Base-by-base conservation (phyloP, 2,888 invertebrate genomes). In the Phalera bucephala region DNA sequence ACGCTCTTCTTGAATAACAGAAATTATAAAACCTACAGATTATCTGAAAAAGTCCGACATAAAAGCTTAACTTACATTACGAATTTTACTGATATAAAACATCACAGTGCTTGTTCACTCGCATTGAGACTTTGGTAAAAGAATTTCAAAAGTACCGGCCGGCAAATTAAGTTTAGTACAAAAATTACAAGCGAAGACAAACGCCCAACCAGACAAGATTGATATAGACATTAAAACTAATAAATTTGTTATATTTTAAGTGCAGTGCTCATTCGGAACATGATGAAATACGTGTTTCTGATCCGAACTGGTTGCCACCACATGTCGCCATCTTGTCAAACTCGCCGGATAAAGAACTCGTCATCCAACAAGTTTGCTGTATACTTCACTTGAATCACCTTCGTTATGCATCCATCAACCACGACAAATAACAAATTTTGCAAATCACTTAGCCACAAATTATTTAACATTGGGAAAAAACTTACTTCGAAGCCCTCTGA, bases 401-500 rank as follows among this genome's bases (percentile, higher is more conserved):
- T 33, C 2, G 38, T 52, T 36, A 31, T 31, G 28, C 70, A 65
- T 61, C 52, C 47, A 42, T 40, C 47, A 47, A 47, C 48, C 71
- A 74, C 72, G 68, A 51, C 19, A 41, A 53, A 37, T 19, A 45
- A 32, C 29, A 41, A 28, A 47, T 46, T 52, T 45, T 54, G 44
- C 31, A 59, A 55, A 57, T 62, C 81, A 80, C 78, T 8, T 72
- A 67, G 71, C 58, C 78, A 77, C 76, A 60, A 67, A 66, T 47
- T 60, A 62, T 63, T 64, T 52, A 65, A 64, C 66, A 57, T 64
- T 59, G 58, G 61, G n/a, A n/a, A 52, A 57, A 65, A 83, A 95
- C 96, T 96, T 93, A 97, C 97, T 91, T 97, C 96, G 90, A 97
- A 97, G 90, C 94, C 95, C 67, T 95, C 96, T 49, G 96, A 96